Evolutionary conservation across 2,888 invertebrate species (phyloP), one percentile per base, ranked within the genome.

Genomic region (Stegophylla sp.): DNA sequence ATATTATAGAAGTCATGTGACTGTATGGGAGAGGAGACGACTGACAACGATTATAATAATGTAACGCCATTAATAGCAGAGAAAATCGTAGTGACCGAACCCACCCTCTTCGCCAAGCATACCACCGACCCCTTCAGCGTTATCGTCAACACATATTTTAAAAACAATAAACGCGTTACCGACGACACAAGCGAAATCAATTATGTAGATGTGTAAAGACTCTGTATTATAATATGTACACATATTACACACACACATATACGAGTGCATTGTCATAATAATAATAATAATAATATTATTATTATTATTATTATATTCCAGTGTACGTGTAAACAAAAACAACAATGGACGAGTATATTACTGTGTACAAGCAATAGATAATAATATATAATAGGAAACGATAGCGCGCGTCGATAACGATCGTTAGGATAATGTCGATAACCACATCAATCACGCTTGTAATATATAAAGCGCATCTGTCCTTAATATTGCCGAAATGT

Each of bases 351-450:
- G 10, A 56, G 56, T 20, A 23, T 56, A 23, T 56, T 23, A 56
- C 26, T 1, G 15, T 13, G 69, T 45, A 69, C 9, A 20, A 9
- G 28, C 20, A 20, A 34, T 71, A 53, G 64, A 71, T 71, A 69
- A 45, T 66, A 66, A 43, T 26, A 51, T 7, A 56, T n/a, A 69
- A 51, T 69, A 69, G 67, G 45, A 34, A 67, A 48, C 23, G 45
- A 67, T 51, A 51, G 51, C 20, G 56, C 67, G 67, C 51, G 69
- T 53, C 69, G 34, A 51, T 51, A 71, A 71, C 69, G 69, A 71
- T 71, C 69, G 69, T 71, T 53, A 20, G 69, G 69, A 34, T 71
- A 71, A 71, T 71, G 51, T 71, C 69, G 69, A 71, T 71, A 17
- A 71, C 28, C 69, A 34, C 69, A 71, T 71, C 69, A 51, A 71